Evolutionary conservation across 2,888 invertebrate genomes (phyloP), one percentile per base, ranked within the genome.

Genomic region (Anarsia innoxiella): DNA sequence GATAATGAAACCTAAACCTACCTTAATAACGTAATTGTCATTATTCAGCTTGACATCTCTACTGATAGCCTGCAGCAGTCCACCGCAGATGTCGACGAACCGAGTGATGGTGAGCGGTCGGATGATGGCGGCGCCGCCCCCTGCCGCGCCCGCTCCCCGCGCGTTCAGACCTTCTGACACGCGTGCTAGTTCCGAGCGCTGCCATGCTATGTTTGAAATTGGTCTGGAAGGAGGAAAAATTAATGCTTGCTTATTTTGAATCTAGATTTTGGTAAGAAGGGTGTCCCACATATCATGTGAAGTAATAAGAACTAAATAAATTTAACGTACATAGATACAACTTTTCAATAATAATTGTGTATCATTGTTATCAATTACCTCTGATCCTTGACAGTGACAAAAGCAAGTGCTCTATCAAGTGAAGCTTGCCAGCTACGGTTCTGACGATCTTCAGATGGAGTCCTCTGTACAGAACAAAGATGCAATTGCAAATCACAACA

Each of bases 51-150:
- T 71, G 28, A 44, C 39, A 12, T 76, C 73, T 2, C 42, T 27
- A 1, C 50, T 53, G 38, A 75, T 42, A 12, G 56, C 51, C 0
- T 49, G 12, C 9, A 86, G 61, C 39, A 86, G 55, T 0, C 53
- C 58, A 0, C 64, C 66, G 1, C 55, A 47, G 42, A 83, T 64
- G 32, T 82, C 74, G 2, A 86, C 73, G 53, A 86, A 86, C 44
- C 78, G 72, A 2, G 79, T 66, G 53, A 84, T 85, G 46, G 82
- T 83, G 43, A 85, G 78, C 33, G 85, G 85, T 0, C 76, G 63
- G 10, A 82, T 55, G 4, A 83, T 67, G 25, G 64, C 48, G 46
- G 48, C 47, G 43, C 40, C 51, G 33, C 44, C 48, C 35, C 37
- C 45, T 26, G 41, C 42, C 40, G 51, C 41, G 48, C 42, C 51